Base-by-base conservation (phyloP, 2,888 invertebrate genomes). In the Clunio marinus region DNA sequence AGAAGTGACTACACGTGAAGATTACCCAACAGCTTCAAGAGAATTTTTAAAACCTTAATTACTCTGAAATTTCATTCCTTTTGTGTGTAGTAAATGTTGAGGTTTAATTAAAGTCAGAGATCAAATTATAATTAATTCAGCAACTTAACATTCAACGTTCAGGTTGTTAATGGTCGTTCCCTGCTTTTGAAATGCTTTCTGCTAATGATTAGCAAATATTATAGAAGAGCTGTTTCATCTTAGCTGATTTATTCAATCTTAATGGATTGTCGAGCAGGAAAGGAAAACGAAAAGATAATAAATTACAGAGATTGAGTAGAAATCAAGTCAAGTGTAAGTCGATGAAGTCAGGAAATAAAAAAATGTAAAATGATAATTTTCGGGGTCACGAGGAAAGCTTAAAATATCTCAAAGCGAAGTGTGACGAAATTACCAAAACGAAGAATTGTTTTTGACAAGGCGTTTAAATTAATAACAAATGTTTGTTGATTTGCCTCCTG, bases 201-300 rank as follows among this genome's bases (percentile, higher is more conserved):
- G 51, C 51, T 51, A 51, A 51, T 22, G 51, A 51, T 22, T 51
- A 51, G 20, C 51, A 51, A 51, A 51, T 51, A 51, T 20, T 20
- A 22, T 17, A 15, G 22, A 8, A 41, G 41, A 5, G 15, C 41
- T 41, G 5, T 8, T 41, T 4, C 17, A 51, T 15, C 8, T 51
- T 51, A 51, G 8, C 8, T 51, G 51, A 51, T 51, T 51, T 51
- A 51, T 51, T 51, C 51, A 51, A 5, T 51, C 51, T 51, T 17
- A 51, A 51, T 51, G 51, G 51, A 3, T 51, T 10, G 51, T 51
- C 20, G 17, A 22, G 20, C 2, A 20, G 7, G 13, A n/a, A n/a
- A 41, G 13, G 41, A 3, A n/a, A 7, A 20, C 17, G 22, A 51
- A 51, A 10, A 8, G 51, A 51, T 51, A 51, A 51, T 51, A 51